These are phyloP conservation scores for Atlantisia rogersi DNA, from an alignment of 2,113 vertebrate species.

Conservation along the genomic window DNA sequence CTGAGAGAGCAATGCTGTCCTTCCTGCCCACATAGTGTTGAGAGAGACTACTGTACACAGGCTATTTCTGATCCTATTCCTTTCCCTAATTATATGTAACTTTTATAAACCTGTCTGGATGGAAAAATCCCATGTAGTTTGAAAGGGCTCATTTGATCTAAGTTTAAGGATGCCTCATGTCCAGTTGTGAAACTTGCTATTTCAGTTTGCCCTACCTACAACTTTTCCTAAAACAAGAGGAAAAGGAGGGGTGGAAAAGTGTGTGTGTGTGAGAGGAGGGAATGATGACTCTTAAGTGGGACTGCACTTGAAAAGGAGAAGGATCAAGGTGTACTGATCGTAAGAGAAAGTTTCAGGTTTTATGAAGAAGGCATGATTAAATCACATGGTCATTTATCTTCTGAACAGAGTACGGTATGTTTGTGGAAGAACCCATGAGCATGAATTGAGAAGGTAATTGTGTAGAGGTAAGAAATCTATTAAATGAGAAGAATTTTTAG, in stretches of 20 bases:
- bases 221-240: constrained; percentile 48
- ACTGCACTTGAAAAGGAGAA: constrained; percentile 8
- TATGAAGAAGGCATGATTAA: neutral
- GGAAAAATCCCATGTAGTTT: neutral
- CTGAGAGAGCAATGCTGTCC: neutral
- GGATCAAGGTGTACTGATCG: neutral
- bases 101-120: constrained; percentile 38
- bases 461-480: neutral
- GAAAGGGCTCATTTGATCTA: constrained; percentile 44
- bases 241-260: neutral
- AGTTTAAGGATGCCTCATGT: constrained; percentile 56
- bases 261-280: neutral
- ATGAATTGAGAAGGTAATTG: neutral
- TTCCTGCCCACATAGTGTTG: neutral
- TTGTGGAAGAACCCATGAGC: neutral
- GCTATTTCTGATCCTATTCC: constrained; percentile 45
- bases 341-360: neutral
- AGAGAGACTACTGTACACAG: neutral
- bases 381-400: neutral
- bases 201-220: constrained; percentile 47
- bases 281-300: constrained; percentile 31
- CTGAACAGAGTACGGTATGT: neutral
- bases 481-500: constrained; percentile 44
- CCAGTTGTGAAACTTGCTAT: constrained; percentile 60
- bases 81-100: constrained; percentile 54